Conservation (phyloP, 2,797 vertebrate genomes). For the Champsocephalus esox region DNA sequence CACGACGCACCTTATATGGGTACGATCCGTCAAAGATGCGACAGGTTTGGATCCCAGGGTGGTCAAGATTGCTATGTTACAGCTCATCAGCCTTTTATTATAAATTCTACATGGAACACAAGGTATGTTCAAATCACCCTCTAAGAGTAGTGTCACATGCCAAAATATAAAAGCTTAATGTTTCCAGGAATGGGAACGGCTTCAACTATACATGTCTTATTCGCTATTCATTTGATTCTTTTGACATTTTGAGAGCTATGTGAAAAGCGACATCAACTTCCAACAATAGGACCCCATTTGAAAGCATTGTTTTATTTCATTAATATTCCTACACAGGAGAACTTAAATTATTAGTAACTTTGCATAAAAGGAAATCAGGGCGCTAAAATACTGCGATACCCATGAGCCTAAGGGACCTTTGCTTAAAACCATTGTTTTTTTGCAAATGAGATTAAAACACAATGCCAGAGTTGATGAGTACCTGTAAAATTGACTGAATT, state of each 20-base stretch:
- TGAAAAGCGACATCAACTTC: background rate
- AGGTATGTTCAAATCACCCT: background rate
- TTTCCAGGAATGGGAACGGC: background rate
- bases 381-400: background rate
- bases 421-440: background rate
- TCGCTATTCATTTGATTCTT: background rate
- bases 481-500: too few species aligned
- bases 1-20: constrained; percentile 13
- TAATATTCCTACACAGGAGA: background rate
- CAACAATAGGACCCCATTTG: background rate
- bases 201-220: background rate
- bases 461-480: background rate
- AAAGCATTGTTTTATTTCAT: background rate
- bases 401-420: background rate
- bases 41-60: background rate
- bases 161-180: background rate
- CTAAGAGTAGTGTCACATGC: background rate
- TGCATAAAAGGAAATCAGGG: background rate
- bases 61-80: constrained; percentile 12
- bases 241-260: background rate
- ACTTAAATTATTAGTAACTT: background rate
- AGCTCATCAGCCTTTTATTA: constrained; percentile 16
- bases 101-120: background rate
- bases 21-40: constrained; percentile 53
- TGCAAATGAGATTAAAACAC: too few species aligned